Base-by-base conservation (phyloP, 2,113 vertebrate species). In the Desmodus rotundus region DNA sequence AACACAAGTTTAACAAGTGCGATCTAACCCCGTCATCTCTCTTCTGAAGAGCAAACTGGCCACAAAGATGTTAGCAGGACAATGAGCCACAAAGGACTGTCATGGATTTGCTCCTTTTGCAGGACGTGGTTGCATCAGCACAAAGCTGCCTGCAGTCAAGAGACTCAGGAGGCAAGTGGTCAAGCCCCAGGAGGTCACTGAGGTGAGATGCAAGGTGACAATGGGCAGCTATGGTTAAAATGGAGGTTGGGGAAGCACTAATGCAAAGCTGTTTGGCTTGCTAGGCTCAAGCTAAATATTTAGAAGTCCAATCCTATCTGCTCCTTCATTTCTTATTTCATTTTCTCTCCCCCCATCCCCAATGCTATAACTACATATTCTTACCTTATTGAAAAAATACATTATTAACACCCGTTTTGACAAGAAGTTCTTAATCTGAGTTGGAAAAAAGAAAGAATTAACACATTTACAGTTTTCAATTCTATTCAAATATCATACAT, bases 321-420 rank as follows among this genome's bases (percentile, higher is more conserved):
- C 76, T 68, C 50, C 22, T 89, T 91, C 38, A 94, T 41, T 86
- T 84, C 26, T 43, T 67, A 33, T 76, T 67, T 88, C 47, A 54
- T 81, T 73, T 89, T 41, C 50, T 31, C 45, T 38, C 6, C 5
- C 13, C 76, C n/a, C 2, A 63, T 36, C 38, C 14, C 65, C 81
- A 96, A 95, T 3, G 54, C 89, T 77, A 5, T 61, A 52, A 84
- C 22, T 81, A 89, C 31, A 78, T 41, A 92, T 45, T 33, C 98
- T 99, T 99, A 99, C 99, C 99, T 99, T 99, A 98, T 99, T 99
- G 98, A 99, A 99, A 97, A 99, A 99, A 98, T 99, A 99, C 98
- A 99, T 99, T 97, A 99, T 99, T 98, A 99, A 98, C 58, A 98
- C 99, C 91, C 99, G 98, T 98, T 98, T 99, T 96, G 99, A 98